Evolutionary conservation across 2,113 vertebrate species (phyloP), one percentile per base, ranked within the genome.

Genomic region (Carassius auratus): DNA sequence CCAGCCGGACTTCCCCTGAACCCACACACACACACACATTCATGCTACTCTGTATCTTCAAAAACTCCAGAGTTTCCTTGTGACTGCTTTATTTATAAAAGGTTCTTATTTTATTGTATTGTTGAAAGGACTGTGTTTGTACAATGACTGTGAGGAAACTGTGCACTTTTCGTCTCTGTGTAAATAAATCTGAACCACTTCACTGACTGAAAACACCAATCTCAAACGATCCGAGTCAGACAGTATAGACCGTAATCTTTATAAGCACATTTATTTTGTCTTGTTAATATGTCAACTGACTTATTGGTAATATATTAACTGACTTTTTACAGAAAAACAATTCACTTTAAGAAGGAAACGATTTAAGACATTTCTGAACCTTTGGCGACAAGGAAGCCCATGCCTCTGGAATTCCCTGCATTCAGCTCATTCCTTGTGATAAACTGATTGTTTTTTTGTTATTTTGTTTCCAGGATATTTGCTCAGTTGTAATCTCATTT

Each of bases 1-100:
- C 19, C 82, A 38, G 14, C 84, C 86, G 55, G 87, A 92, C 48
- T 90, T 79, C 55, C 48, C 45, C 76, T 92, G 83, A 92, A 69
- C 55, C 55, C 83, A 12, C 38, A 57, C 10, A 30, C 38, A 57
- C 10, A 30, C 15, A 78, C 48, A 33, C 14, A 78, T 48, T 33
- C 14, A 77, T 59, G 71, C 38, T 74, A 45, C 4, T 45, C 23
- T 23, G 0, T 23, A 45, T 45, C 5, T n/a, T n/a, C 36, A 5
- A 5, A 4, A 59, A 9, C n/a, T n/a, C 5, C 0, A 5, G 15
- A 52, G 62, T 8, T 68, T 7, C 7, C 15, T 8, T 68, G 6
- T 38, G 14, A 64, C 1, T 5, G 38, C n/a, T 45, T 14, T 80
- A 80, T 80, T 64, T 81, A 81, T 81, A 17, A 23, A 1, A 36